Evolutionary conservation across 1,140 invertebrate genomes (phyloP).

Genomic region (Muscidifurax raptorellus): DNA sequence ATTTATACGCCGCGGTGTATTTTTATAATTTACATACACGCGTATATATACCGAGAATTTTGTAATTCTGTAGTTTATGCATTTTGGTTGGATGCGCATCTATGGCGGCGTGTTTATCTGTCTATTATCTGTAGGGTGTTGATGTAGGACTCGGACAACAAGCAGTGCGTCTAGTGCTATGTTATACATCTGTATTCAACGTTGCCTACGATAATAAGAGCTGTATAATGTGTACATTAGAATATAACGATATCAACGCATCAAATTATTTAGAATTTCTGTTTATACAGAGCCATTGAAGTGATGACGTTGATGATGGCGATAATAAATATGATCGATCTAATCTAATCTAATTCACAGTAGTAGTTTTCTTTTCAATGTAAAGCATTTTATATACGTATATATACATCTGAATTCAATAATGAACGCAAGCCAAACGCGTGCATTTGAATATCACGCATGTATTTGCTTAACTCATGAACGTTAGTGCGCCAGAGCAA

Average conservation of each 20-base stretch:
- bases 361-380: too few relatives aligned
- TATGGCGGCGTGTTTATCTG: neutral
- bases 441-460: neutral
- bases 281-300: neutral
- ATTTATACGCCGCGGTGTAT: neutral
- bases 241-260: too few relatives aligned
- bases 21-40: neutral
- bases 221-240: neutral
- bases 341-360: too few relatives aligned
- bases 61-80: neutral
- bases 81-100: neutral
- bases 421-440: neutral
- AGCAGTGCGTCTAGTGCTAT: neutral
- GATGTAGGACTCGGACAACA: neutral
- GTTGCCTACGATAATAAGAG: neutral
- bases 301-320: too few relatives aligned
- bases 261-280: neutral
- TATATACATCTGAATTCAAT: neutral
- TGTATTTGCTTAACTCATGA: slow-evolving; percentile 9
- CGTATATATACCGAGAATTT: neutral
- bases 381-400: too few relatives aligned
- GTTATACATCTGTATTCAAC: neutral
- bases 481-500: neutral
- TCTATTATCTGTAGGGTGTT: neutral
- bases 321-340: too few relatives aligned